Conservation (phyloP, 2,888 invertebrate genomes). For the Sinodicranocentrus sp. region DNA sequence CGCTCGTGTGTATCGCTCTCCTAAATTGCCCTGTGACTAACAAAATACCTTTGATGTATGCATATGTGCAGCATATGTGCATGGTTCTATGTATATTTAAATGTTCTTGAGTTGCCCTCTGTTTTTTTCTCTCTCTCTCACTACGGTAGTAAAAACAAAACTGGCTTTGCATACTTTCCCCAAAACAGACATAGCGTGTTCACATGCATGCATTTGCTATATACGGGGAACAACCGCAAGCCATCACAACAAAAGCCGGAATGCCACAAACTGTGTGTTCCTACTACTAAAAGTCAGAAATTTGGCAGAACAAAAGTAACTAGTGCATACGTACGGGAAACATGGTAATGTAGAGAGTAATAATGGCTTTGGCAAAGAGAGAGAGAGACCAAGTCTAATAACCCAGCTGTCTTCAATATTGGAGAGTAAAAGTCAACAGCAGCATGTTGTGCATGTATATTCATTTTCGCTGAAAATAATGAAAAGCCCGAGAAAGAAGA, state of each 20-base stretch:
- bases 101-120: neutral
- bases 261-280: conserved; percentile 45
- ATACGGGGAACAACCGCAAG: conserved; percentile 37
- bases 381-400: neutral
- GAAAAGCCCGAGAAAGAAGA: conserved; percentile 6
- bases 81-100: neutral
- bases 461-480: conserved; percentile 9
- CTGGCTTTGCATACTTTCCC: neutral
- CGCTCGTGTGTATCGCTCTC: neutral
- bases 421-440: neutral
- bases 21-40: neutral
- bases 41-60: neutral
- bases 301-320: conserved; percentile 30
- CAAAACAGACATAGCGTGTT: too few species aligned
- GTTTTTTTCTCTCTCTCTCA: neutral
- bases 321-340: neutral
- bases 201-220: too few species aligned
- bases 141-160: neutral
- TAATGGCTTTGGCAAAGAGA: neutral
- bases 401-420: conserved; percentile 21
- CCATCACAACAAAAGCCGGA: conserved; percentile 58
- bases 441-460: conserved; percentile 11
- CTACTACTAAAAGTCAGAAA: conserved; percentile 34
- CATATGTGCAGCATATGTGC: neutral
- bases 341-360: neutral